Conservation (phyloP, 2,888 invertebrate species). For the Chrysodeixis includens region DNA sequence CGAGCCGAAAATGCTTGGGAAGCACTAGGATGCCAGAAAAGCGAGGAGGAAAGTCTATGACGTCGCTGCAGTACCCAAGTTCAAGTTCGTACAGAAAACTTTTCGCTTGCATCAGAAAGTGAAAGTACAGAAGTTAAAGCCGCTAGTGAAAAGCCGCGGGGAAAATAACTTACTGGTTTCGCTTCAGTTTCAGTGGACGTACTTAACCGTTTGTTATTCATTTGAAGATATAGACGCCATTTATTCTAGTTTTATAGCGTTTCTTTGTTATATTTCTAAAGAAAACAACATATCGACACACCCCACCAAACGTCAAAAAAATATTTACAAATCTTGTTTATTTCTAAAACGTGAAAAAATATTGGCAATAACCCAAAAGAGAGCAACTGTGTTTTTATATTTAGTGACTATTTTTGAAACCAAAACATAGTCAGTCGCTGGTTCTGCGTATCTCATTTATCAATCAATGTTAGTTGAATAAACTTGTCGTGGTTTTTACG, state of each 20-base stretch:
- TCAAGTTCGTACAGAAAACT: not conserved
- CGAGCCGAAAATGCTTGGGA: not conserved
- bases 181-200: not conserved
- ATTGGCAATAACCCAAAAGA: conserved; percentile 49
- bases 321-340: conserved; percentile 13
- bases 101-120: not conserved
- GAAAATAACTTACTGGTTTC: too few relatives aligned
- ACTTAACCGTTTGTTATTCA: too few relatives aligned
- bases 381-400: conserved; percentile 28
- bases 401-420: conserved; percentile 37
- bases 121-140: too few relatives aligned
- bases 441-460: conserved; percentile 32
- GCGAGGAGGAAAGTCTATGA: not conserved
- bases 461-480: conserved; percentile 36
- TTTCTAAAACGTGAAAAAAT: conserved; percentile 19
- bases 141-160: too few relatives aligned
- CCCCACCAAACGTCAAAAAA: not conserved
- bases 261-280: not conserved
- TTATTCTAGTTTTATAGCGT: too few relatives aligned
- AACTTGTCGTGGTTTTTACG: conserved; percentile 18
- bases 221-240: too few relatives aligned
- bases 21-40: not conserved
- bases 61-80: not conserved
- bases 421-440: conserved; percentile 27
- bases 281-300: not conserved